Conservation (phyloP, 2,797 vertebrate species). For the Micromesistius poutassou region DNA sequence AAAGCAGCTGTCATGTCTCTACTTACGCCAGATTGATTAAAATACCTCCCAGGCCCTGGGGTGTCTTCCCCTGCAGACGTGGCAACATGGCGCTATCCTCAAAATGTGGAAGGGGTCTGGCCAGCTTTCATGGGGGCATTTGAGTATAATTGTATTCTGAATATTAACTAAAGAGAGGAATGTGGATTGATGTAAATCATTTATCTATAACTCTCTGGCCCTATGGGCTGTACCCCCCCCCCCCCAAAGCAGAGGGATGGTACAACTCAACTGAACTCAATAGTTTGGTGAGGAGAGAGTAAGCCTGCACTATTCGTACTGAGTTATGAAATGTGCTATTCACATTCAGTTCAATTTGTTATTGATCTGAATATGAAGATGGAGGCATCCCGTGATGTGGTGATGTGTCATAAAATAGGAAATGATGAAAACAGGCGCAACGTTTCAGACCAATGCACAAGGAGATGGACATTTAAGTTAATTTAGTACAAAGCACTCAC, state of each 20-base stretch:
- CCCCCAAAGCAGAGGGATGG: too few species aligned
- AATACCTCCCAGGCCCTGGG: not conserved
- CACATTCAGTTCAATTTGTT: not conserved
- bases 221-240: too few species aligned
- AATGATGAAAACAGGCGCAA: not conserved
- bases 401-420: not conserved
- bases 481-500: too few species aligned
- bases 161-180: too few species aligned
- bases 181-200: too few species aligned
- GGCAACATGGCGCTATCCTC: not conserved
- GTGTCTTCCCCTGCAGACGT: not conserved
- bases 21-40: not conserved
- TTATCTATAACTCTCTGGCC: too few species aligned
- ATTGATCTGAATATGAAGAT: not conserved
- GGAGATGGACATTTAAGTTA: too few species aligned
- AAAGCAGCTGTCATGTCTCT: not conserved
- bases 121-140: not conserved
- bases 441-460: not conserved
- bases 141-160: not conserved
- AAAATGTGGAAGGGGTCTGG: not conserved
- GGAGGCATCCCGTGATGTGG: too few species aligned
- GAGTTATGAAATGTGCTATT: too few species aligned
- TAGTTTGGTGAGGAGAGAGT: too few species aligned
- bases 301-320: too few species aligned
- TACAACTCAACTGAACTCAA: too few species aligned